Evolutionary conservation across 2,113 vertebrate genomes (phyloP), one percentile per base, ranked within the genome.

Genomic region (Saimiri boliviensis): DNA sequence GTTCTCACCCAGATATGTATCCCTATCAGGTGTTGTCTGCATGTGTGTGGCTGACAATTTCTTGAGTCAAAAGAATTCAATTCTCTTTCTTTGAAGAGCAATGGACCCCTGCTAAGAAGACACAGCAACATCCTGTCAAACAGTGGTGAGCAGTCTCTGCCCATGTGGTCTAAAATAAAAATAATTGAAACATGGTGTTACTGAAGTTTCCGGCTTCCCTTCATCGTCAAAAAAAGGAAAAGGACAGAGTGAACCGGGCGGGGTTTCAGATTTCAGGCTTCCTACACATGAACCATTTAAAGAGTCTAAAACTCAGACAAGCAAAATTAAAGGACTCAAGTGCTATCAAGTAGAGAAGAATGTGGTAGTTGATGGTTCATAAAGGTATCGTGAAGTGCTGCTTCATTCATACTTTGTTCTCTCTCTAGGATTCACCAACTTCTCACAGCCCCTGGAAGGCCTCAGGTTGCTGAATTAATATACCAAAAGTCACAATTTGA

Each of bases 181-280:
- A 97, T 97, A 98, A 98, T 97, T 97, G 88, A 96, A 98, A 97
- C 97, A 97, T 23, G 96, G 97, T 98, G 97, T 95, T 91, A 90
- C 87, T 94, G 42, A 95, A 91, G 86, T 93, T 76, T 95, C 91
- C 2, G 0, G 87, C 91, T 96, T 96, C 88, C 94, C 40, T 35
- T 96, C 70, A 30, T 19, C 68, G 81, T 76, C 58, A 86, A 76
- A 86, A 66, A 97, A 96, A 85, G 86, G 81, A 93, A 96, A 91
- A 76, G 88, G 86, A 95, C 81, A 96, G n/a, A 79, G 47, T 58
- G 35, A 79, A 81, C 16, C 0, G 4, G 19, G 54, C 11, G 35
- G 35, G 20, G 90, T 96, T 88, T 97, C 91, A 76, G 6, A 86
- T 98, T 91, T 94, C 93, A 92, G 37, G 4, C 83, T 97, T 98